Evolutionary conservation across 2,113 vertebrate species (phyloP).

Genomic region (Istiophorus platypterus): DNA sequence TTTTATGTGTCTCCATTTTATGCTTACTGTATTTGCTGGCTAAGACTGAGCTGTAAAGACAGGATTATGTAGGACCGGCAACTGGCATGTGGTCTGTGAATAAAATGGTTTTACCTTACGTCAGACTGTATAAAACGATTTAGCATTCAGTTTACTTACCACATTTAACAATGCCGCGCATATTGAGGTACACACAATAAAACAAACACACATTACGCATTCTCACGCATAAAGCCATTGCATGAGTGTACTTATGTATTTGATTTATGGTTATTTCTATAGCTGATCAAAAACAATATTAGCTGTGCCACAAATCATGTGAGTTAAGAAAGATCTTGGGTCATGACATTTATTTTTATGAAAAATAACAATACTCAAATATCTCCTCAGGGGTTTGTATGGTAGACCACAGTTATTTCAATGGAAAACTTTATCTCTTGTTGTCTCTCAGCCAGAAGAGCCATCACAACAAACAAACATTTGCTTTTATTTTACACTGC

Average conservation of each 20-base stretch:
- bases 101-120: slow-evolving; percentile 40
- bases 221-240: not conserved
- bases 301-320: slow-evolving; percentile 19
- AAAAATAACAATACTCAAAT: slow-evolving; percentile 27
- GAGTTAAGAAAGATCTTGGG: slow-evolving; percentile 1
- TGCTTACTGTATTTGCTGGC: slow-evolving; percentile 31
- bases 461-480: not conserved
- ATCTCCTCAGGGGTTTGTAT: slow-evolving; percentile 13
- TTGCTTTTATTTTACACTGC: not conserved
- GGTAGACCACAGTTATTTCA: slow-evolving; percentile 32
- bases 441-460: slow-evolving; percentile 5
- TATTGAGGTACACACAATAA: not conserved
- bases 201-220: not conserved
- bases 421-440: slow-evolving; percentile 18
- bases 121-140: slow-evolving; percentile 25
- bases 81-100: slow-evolving; percentile 47
- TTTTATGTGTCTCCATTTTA: slow-evolving; percentile 65
- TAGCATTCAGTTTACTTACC: slow-evolving; percentile 20
- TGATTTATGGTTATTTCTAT: slow-evolving; percentile 29
- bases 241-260: slow-evolving; percentile 16
- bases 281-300: slow-evolving; percentile 32
- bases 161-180: slow-evolving; percentile 1
- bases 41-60: slow-evolving; percentile 28
- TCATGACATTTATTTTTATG: slow-evolving; percentile 23
- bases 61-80: slow-evolving; percentile 44